Conservation (phyloP, 1,140 invertebrate species). For the Manduca sexta region DNA sequence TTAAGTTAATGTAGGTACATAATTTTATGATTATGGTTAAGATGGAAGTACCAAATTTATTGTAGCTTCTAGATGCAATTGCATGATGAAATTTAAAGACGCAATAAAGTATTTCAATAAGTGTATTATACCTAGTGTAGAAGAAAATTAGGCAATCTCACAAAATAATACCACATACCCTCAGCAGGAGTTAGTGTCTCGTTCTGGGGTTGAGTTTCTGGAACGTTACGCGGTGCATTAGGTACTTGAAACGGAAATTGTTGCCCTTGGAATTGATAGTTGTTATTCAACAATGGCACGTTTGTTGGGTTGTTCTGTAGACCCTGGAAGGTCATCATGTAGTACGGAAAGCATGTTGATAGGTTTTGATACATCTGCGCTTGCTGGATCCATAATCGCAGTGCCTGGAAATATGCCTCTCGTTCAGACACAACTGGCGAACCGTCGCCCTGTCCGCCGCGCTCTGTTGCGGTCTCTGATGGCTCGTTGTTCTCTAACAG, state of each 20-base stretch:
- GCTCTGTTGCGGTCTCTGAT: slow-evolving; percentile 8
- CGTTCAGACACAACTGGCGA: slow-evolving; percentile 46
- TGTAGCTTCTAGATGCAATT: too few species aligned
- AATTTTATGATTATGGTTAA: too few species aligned
- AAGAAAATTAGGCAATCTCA: too few species aligned
- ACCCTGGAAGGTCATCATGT: slow-evolving; percentile 74
- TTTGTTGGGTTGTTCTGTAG: slow-evolving; percentile 57
- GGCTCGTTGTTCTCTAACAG: slow-evolving; percentile 17
- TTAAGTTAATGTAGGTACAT: too few species aligned
- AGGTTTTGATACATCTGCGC: slow-evolving; percentile 72
- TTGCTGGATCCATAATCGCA: slow-evolving; percentile 74
- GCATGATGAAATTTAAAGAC: too few species aligned
- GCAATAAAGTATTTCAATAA: too few species aligned
- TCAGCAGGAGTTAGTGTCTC: slow-evolving; percentile 40
- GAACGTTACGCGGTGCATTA: slow-evolving; percentile 28
- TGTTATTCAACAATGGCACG: slow-evolving; percentile 62
- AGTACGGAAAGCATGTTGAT: slow-evolving; percentile 75
- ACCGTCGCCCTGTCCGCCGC: slow-evolving; percentile 24
- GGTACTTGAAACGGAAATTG: slow-evolving; percentile 58
- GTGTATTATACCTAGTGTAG: too few species aligned
- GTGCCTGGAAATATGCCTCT: slow-evolving; percentile 73
- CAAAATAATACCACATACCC: slow-evolving; percentile 27
- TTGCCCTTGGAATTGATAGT: slow-evolving; percentile 59
- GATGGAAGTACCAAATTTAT: too few species aligned
- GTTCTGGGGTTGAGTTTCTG: slow-evolving; percentile 27